Conservation (phyloP, 2,888 invertebrate genomes). For the Lochmaea crataegi region DNA sequence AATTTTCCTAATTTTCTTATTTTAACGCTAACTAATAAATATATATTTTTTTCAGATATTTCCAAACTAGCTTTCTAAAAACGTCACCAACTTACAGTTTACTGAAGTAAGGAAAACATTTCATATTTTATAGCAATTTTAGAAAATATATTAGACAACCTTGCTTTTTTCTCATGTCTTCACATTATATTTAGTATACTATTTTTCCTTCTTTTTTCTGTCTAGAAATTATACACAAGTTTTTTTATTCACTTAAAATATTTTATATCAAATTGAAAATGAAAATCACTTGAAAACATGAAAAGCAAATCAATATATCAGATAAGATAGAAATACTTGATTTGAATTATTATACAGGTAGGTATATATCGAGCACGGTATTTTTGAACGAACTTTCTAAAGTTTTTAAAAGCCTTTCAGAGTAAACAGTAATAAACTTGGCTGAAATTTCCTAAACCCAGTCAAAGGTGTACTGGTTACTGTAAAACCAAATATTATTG, state of each 20-base stretch:
- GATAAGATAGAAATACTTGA: not conserved
- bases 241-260: not conserved
- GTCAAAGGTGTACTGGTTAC: not conserved
- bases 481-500: too few relatives aligned
- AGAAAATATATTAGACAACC: too few relatives aligned
- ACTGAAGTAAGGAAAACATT: too few relatives aligned
- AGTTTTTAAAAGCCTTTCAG: slow-evolving; percentile 1
- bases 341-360: not conserved
- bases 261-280: not conserved
- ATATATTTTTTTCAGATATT: too few relatives aligned
- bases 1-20: too few relatives aligned
- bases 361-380: not conserved
- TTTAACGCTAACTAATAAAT: too few relatives aligned
- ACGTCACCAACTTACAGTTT: too few relatives aligned
- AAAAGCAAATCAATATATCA: not conserved
- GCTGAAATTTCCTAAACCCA: not conserved
- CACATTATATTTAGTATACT: not conserved
- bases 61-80: too few relatives aligned
- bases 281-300: not conserved
- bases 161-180: not conserved
- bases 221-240: not conserved
- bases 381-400: not conserved
- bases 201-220: not conserved
- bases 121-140: too few relatives aligned
- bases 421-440: slow-evolving; percentile 6